A percentile compares a stretch with the other conserved stretches of the same genome.
These are phyloP conservation scores for Tragelaphus imberbis DNA, from an alignment of 2,113 vertebrate genomes.

Conservation along the genomic window DNA sequence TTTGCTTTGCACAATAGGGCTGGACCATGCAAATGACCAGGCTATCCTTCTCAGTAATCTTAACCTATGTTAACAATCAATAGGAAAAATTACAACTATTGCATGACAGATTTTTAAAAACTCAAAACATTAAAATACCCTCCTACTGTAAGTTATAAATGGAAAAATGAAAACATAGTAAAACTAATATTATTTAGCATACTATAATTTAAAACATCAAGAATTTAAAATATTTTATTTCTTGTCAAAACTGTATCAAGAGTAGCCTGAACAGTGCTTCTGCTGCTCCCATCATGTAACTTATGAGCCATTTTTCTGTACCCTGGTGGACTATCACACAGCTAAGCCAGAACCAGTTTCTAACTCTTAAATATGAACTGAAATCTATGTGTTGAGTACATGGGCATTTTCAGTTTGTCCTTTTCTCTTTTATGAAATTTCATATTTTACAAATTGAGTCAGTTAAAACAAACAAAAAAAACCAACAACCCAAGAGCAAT, in stretches of 20 bases:
- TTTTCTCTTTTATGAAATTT: constrained; percentile 5
- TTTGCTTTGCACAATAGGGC: no score
- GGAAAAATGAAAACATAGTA: neutral
- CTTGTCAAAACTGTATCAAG: neutral
- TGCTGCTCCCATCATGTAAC: neutral
- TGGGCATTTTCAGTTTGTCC: neutral
- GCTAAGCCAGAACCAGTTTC: neutral
- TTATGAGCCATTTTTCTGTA: neutral
- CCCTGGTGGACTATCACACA: neutral
- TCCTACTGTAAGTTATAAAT: neutral
- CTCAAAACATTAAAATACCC: neutral
- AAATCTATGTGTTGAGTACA: neutral
- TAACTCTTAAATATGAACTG: neutral
- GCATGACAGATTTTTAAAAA: neutral
- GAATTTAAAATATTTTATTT: neutral
- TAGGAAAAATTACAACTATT: neutral
- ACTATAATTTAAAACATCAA: neutral
- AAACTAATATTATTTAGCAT: neutral
- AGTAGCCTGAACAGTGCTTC: neutral
- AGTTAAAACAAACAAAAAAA: neutral
- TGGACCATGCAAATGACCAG: neutral
- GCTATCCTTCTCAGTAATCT: neutral
- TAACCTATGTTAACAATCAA: neutral
- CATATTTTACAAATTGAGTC: neutral
- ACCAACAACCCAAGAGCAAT: neutral